A percentile compares a stretch with the other conserved stretches of the same genome.
Conservation (phyloP, 2,888 invertebrate species). For the Pegoplata infirma region DNA sequence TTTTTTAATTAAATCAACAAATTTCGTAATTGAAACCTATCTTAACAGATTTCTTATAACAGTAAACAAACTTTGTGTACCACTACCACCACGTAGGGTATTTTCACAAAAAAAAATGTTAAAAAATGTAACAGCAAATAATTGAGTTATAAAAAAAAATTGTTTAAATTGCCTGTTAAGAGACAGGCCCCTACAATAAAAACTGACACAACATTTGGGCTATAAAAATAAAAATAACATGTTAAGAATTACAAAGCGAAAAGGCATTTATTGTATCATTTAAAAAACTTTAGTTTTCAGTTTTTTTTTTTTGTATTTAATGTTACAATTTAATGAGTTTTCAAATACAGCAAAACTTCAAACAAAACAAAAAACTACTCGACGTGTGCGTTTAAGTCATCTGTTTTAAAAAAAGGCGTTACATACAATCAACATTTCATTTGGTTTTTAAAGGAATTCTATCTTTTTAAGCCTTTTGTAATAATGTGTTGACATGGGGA, state of each 20-base stretch:
- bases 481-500: constrained; percentile 50
- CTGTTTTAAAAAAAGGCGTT: constrained; percentile 41
- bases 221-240: constrained; percentile 50
- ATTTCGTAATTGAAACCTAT: too few relatives aligned
- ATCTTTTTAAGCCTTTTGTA: constrained; percentile 42
- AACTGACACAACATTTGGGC: constrained; percentile 42
- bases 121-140: constrained; percentile 55
- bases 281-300: constrained; percentile 9
- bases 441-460: not conserved
- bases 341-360: constrained; percentile 38
- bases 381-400: constrained; percentile 34
- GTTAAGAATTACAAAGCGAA: constrained; percentile 18
- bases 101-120: constrained; percentile 9
- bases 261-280: constrained; percentile 1
- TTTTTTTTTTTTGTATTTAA: constrained; percentile 35
- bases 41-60: too few relatives aligned
- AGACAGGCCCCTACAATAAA: constrained; percentile 57
- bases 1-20: too few relatives aligned
- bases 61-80: too few relatives aligned
- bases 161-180: constrained; percentile 61
- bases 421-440: constrained; percentile 24
- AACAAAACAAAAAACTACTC: constrained; percentile 20
- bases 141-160: constrained; percentile 60
- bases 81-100: too few relatives aligned
- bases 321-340: constrained; percentile 56